Evolutionary conservation across 2,888 invertebrate species (phyloP).

Genomic region (Sturmia bella): DNA sequence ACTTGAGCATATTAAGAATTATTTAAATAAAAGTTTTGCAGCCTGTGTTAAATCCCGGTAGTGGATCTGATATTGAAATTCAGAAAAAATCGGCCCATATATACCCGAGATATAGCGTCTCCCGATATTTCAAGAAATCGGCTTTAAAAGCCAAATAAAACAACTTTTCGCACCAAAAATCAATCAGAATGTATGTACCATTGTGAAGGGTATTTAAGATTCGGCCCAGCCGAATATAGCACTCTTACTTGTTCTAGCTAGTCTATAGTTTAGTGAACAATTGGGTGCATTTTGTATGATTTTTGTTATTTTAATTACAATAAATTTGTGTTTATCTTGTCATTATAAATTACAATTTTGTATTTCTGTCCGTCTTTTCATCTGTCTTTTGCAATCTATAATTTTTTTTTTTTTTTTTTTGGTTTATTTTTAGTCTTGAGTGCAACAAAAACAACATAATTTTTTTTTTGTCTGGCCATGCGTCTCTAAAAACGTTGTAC

Average conservation of each 20-base stretch:
- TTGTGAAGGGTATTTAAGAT: too few relatives aligned
- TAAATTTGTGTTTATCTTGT: slow-evolving; percentile 33
- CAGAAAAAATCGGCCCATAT: too few relatives aligned
- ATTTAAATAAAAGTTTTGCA: too few relatives aligned
- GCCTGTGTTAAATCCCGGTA: too few relatives aligned
- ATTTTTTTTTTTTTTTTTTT: slow-evolving; percentile 2
- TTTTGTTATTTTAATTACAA: slow-evolving; percentile 15
- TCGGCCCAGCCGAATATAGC: too few relatives aligned
- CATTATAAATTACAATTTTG: slow-evolving; percentile 23
- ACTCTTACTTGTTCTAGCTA: neutral
- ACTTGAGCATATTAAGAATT: too few relatives aligned
- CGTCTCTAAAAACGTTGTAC: slow-evolving; percentile 18
- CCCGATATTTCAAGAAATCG: too few relatives aligned
- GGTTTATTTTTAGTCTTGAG: slow-evolving; percentile 9
- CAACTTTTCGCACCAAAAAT: too few relatives aligned
- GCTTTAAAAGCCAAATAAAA: too few relatives aligned
- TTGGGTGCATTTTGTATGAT: slow-evolving; percentile 1
- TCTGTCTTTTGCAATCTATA: slow-evolving; percentile 21
- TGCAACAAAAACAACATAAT: neutral
- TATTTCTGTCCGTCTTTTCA: slow-evolving; percentile 12
- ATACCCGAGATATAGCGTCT: too few relatives aligned
- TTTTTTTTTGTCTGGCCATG: slow-evolving; percentile 11
- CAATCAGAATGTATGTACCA: too few relatives aligned
- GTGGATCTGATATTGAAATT: too few relatives aligned
- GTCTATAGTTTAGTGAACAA: neutral